Evolutionary conservation across 2,888 invertebrate genomes (phyloP).

Genomic region (Polydrusus tereticollis): DNA sequence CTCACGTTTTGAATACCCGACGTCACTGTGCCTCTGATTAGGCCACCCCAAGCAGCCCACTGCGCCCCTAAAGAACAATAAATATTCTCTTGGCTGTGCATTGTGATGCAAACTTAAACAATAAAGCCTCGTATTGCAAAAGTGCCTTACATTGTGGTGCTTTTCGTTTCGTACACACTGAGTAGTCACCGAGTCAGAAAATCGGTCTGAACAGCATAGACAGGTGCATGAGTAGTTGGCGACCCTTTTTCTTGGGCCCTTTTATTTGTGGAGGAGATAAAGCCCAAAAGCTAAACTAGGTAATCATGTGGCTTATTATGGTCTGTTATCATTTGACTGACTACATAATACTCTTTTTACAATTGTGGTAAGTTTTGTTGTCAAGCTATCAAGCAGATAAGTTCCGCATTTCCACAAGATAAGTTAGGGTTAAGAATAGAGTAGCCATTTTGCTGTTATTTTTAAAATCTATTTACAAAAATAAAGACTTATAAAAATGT

Average conservation of each 20-base stretch:
- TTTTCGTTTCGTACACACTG: slow-evolving; percentile 1
- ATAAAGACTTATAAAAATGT: too few species aligned
- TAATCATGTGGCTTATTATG: background rate
- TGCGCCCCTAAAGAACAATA: slow-evolving; percentile 17
- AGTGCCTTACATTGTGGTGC: slow-evolving; percentile 3
- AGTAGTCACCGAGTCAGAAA: background rate
- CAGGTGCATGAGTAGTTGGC: background rate
- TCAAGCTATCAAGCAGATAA: too few species aligned
- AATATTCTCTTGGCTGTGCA: background rate
- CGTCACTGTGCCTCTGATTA: slow-evolving; percentile 2
- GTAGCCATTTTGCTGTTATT: too few species aligned
- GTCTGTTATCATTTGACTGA: background rate
- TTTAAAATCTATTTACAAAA: too few species aligned
- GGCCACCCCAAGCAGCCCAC: background rate
- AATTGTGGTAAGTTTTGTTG: too few species aligned
- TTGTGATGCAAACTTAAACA: slow-evolving; percentile 10
- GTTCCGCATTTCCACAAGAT: too few species aligned
- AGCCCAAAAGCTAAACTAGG: background rate
- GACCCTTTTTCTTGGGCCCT: background rate
- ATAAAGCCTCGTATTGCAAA: slow-evolving; percentile 9
- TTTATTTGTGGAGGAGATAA: background rate
- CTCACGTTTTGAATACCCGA: background rate
- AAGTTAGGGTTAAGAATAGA: too few species aligned
- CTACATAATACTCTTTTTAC: too few species aligned
- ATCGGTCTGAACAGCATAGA: background rate